Base-by-base conservation (phyloP, 2,113 vertebrate genomes). In the Hepsetus odoe region DNA sequence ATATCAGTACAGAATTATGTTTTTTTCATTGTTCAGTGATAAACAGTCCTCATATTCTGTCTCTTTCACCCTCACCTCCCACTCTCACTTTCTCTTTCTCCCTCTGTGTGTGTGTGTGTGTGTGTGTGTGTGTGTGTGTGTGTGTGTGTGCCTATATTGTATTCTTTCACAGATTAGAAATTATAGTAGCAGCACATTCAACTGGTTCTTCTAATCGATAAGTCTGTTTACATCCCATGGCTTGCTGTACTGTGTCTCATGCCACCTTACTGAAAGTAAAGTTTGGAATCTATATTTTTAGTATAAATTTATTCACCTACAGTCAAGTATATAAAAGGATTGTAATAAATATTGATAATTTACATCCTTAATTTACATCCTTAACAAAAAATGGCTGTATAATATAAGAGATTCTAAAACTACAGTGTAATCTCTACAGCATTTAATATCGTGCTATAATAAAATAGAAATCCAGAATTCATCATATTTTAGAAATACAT, bases 1-100 rank as follows among this genome's bases (percentile, higher is more conserved):
- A 56, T 58, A 58, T 53, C 46, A 49, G 22, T 59, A 49, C 8
- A 5, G 40, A 66, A 30, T 49, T 82, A 73, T 67, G 59, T 77
- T 77, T 26, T 76, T 68, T 61, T 62, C 18, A n/a, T 10, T 12
- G 30, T 38, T 26, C 46, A 33, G 62, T 81, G 51, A 49, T 22
- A 56, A 75, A 71, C 42, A 73, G 9, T 14, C 32, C 78, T 62
- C 72, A 20, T 14, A 49, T 49, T 49, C 18, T 61, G 56, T 69
- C 56, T 30, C 69, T 13, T 24, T 61, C 30, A 11, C 24, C 24
- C 32, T 69, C 26, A n/a, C n/a, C n/a, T n/a, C n/a, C n/a, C n/a
- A n/a, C n/a, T n/a, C n/a, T n/a, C n/a, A n/a, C n/a, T n/a, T n/a
- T n/a, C n/a, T n/a, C n/a, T 13, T 24, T 61, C 30, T 16, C 24